Base-by-base conservation (phyloP, 2,113 vertebrate species). In the Daubentonia madagascariensis region DNA sequence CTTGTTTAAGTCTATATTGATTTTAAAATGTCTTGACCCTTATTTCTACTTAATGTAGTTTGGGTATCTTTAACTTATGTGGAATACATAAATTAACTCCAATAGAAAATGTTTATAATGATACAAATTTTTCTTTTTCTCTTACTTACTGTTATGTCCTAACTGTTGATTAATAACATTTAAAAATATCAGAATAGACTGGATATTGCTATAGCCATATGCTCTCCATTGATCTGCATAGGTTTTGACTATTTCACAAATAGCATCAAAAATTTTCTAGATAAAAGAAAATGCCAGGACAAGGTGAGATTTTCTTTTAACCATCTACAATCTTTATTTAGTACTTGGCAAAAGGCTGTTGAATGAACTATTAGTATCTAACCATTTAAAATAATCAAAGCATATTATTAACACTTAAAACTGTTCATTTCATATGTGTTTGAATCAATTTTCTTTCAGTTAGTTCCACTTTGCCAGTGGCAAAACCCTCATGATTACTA, bases 321-420 rank as follows among this genome's bases (percentile, higher is more conserved):
- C 10, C 79, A 48, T 57, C 18, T 67, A 40, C 8, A 84, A 45
- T 91, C 37, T 75, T 57, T 65, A 67, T 43, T 90, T 23, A 93
- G 70, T 59, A 84, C 14, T 65, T 94, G 52, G 50, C 10, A 92
- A 11, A 79, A 45, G 68, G 18, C 22, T 95, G 2, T 20, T 84
- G 45, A 92, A 76, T 73, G 6, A 59, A 94, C 8, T 45, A 73
- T 23, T 91, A 59, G 18, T 30, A 80, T 32, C 10, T 48, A 75
- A 91, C 20, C 20, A 65, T 76, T 90, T 87, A 73, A 95, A 92
- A 90, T n/a, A 70, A 80, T 35, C 73, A 91, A 91, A 73, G 23
- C 54, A 57, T 23, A 84, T 2, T 3, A 90, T 86, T 83, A 45
- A n/a, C 11, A 65, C 11, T 68, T 94, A 45, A 85, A 85, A 59